A percentile compares a stretch with the other conserved stretches of the same genome.
phyloP scores from a whole-genome alignment of 2,888 invertebrate genomes.

The Drosophila melanosoma region DNA sequence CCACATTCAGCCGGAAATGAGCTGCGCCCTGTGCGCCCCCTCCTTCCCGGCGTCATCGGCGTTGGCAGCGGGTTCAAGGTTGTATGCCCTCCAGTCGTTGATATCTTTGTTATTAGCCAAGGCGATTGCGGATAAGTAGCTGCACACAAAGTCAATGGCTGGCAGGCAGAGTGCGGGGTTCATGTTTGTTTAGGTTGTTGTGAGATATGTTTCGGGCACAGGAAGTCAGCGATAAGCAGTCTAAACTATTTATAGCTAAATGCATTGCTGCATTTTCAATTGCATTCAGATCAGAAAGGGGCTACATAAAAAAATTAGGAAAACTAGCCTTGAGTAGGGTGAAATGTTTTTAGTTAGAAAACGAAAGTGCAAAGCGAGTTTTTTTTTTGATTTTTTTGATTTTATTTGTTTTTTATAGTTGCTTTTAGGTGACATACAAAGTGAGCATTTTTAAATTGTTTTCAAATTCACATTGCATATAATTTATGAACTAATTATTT shows the following conservation, averaged over 20 bases:
- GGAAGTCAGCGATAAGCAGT: conserved; percentile 56
- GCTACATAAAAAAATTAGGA: not conserved
- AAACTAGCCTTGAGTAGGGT: not conserved
- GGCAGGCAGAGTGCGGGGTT: conserved; percentile 4
- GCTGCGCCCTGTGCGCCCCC: conserved; percentile 41
- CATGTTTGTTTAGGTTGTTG: conserved; percentile 51
- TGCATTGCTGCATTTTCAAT: conserved; percentile 22
- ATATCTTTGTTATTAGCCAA: conserved; percentile 72
- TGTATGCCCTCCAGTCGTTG: conserved; percentile 40
- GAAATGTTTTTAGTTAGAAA: conserved; percentile 1
- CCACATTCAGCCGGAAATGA: conserved; percentile 70
- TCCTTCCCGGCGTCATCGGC: conserved; percentile 8
- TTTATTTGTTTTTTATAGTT: conserved; percentile 1
- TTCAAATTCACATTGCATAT: not conserved
- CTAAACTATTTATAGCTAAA: conserved; percentile 53
- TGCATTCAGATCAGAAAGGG: conserved; percentile 11
- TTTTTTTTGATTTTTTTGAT: no score
- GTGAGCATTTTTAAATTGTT: not conserved
- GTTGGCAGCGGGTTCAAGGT: conserved; percentile 62
- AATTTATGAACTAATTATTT: conserved; percentile 1
- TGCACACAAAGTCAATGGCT: conserved; percentile 22
- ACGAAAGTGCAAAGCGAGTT: not conserved
- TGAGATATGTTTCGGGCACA: conserved; percentile 34
- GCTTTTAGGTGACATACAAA: not conserved
- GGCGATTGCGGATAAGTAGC: conserved; percentile 44